Evolutionary conservation across 2,797 vertebrate genomes (phyloP).

Genomic region (Helicolenus hilgendorfi): DNA sequence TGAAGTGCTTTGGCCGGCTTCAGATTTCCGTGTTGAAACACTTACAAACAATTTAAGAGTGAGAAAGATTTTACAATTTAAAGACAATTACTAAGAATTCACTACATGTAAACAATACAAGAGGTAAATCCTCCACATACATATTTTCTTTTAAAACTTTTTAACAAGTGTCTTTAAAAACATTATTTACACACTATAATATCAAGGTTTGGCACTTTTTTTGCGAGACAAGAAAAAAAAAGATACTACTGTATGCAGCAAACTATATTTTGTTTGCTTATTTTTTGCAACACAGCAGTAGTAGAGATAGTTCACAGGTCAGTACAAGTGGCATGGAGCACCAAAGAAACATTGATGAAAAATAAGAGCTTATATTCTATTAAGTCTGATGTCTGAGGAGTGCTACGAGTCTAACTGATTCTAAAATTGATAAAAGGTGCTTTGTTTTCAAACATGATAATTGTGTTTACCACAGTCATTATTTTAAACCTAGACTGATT

Average conservation of each 20-base stretch:
- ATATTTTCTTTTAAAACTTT: slow-evolving; percentile 72
- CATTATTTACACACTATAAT: slow-evolving; percentile 97
- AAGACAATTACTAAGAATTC: slow-evolving; percentile 95
- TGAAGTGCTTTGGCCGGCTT: slow-evolving; percentile 78
- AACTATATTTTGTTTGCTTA: slow-evolving; percentile 75
- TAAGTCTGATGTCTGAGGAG: slow-evolving; percentile 1
- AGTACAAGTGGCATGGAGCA: slow-evolving; percentile 88
- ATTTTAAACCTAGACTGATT: not conserved
- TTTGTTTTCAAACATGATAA: slow-evolving; percentile 14
- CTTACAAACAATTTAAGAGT: slow-evolving; percentile 59
- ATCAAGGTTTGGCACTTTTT: slow-evolving; percentile 97
- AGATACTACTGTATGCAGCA: slow-evolving; percentile 33
- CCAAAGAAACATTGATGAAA: slow-evolving; percentile 67
- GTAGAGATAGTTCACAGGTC: slow-evolving; percentile 93
- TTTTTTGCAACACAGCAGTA: slow-evolving; percentile 90
- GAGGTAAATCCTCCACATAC: slow-evolving; percentile 92
- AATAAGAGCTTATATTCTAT: not conserved
- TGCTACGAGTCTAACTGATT: slow-evolving; percentile 20
- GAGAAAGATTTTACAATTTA: slow-evolving; percentile 79
- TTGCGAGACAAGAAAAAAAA: slow-evolving; percentile 75
- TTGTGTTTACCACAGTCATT: not conserved
- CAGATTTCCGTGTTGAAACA: slow-evolving; percentile 68
- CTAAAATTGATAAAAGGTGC: slow-evolving; percentile 1
- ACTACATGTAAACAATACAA: slow-evolving; percentile 98
- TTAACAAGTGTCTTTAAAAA: slow-evolving; percentile 77